phyloP scores from a whole-genome alignment of 2,113 vertebrate genomes.

The Pollachius pollachius region DNA sequence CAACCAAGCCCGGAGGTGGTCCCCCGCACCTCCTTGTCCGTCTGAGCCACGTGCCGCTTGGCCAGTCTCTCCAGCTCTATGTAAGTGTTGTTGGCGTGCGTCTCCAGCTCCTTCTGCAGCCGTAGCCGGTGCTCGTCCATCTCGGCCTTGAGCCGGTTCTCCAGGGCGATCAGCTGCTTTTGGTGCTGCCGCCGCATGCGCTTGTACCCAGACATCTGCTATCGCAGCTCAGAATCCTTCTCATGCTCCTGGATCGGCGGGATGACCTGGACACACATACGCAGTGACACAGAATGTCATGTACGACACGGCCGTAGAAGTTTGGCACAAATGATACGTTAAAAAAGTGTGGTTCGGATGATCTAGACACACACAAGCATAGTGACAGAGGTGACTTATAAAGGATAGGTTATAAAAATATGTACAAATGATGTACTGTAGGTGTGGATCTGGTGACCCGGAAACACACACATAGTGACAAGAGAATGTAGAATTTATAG shows the following conservation, averaged over 20 bases:
- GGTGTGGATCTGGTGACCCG: too few species aligned
- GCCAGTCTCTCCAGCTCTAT: conserved; percentile 98
- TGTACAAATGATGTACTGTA: too few species aligned
- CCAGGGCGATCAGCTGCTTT: conserved; percentile 99
- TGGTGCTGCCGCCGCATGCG: conserved; percentile 99
- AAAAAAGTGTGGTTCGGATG: too few species aligned
- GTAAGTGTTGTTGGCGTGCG: conserved; percentile 97
- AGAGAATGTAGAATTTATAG: too few species aligned
- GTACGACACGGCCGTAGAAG: too few species aligned
- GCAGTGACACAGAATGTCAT: not conserved
- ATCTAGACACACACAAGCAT: too few species aligned
- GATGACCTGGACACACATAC: conserved; percentile 81
- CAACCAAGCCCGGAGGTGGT: too few species aligned
- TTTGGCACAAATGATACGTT: too few species aligned
- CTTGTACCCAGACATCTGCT: conserved; percentile 99
- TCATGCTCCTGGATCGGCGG: conserved; percentile 99
- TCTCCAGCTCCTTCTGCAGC: conserved; percentile 99
- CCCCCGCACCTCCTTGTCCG: conserved; percentile 89
- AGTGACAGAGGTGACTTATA: too few species aligned
- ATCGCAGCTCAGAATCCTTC: conserved; percentile 99
- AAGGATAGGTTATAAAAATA: too few species aligned
- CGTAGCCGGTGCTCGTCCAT: conserved; percentile 99
- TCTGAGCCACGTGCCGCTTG: conserved; percentile 93
- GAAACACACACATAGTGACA: too few species aligned
- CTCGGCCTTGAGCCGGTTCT: conserved; percentile 99